These are phyloP conservation scores for Siphlonurus alternatus DNA, from an alignment of 2,888 invertebrate species.

Conservation along the genomic window DNA sequence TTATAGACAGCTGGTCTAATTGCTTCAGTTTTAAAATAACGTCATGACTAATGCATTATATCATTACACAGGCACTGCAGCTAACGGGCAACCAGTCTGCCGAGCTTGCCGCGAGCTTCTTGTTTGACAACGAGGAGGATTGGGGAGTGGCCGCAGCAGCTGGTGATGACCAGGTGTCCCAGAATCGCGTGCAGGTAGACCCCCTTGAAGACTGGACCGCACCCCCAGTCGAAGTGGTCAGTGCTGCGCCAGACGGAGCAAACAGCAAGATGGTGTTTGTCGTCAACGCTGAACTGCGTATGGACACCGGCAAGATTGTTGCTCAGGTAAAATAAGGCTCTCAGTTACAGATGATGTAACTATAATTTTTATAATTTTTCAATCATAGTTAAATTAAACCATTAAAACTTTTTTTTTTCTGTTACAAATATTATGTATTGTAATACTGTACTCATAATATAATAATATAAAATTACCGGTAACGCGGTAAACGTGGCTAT, in stretches of 20 bases:
- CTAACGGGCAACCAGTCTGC: conserved; percentile 26
- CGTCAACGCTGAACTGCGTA: conserved; percentile 30
- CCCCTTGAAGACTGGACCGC: not conserved
- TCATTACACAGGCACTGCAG: conserved; percentile 24
- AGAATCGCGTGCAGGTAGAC: not conserved
- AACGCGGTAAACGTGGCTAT: too few species aligned
- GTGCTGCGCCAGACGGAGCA: conserved; percentile 13
- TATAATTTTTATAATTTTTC: not conserved
- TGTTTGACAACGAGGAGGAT: conserved; percentile 23
- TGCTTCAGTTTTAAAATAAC: too few species aligned
- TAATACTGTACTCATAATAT: too few species aligned
- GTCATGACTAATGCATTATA: too few species aligned
- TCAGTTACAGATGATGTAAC: not conserved
- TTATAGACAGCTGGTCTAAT: too few species aligned
- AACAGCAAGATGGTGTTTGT: conserved; percentile 36
- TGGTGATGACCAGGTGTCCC: conserved; percentile 11
- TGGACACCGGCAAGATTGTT: conserved; percentile 33
- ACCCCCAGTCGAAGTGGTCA: not conserved
- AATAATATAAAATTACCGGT: too few species aligned
- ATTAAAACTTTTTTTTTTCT: too few species aligned
- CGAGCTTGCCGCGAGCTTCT: conserved; percentile 27
- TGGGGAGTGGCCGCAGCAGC: conserved; percentile 11
- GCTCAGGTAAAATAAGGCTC: conserved; percentile 23
- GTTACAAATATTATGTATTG: too few species aligned
- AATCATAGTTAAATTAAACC: too few species aligned